Base-by-base conservation (phyloP, 2,797 vertebrate genomes). In the Anguilla megastoma region DNA sequence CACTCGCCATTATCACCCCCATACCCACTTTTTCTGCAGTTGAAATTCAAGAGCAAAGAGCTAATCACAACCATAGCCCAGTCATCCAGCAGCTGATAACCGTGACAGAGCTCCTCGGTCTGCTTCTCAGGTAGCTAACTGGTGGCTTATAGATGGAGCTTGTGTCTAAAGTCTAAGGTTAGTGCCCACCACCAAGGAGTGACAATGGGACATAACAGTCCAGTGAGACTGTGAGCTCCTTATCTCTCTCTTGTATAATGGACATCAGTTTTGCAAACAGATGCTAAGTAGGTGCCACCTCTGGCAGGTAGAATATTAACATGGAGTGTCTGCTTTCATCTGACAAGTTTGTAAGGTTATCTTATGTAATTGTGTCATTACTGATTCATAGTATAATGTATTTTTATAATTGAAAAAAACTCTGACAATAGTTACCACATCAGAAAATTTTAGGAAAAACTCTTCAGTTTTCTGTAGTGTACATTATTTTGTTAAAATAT, bases 301-400 rank as follows among this genome's bases (percentile, higher is more conserved):
- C 79, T 45, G 2, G 79, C n/a, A n/a, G 8, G 79, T 82, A 82
- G 45, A 82, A 82, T 82, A 82, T 82, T 82, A 82, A 82, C 79
- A 14, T 82, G 41, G 79, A 24, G 45, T 82, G 79, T 82, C 79
- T 82, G 79, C 79, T 18, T 82, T 82, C 45, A 45, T 82, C 45
- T 82, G 45, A 82, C 5, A 50, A 82, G 45, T 79, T 41, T 79
- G 33, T 79, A 41, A 79, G 33, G 79, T 82, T 82, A 82, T 82
- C 79, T n/a, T 82, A 24, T 33, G 74, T 50, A 7, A 50, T 82
- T 82, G 79, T 82, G 7, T 50, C 50, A 48, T 50, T 82, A 21
- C 79, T 82, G 41, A 82, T 48, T 82, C 41, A 48, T 8, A 7
- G 21, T 50, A n/a, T 24, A 24, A 48, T 48, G 41, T 0, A 7